A percentile compares a stretch with the other conserved stretches of the same genome.
These are phyloP conservation scores for Parotocinclus haroldoi DNA, from an alignment of 2,797 vertebrate genomes.

Conservation along the genomic window DNA sequence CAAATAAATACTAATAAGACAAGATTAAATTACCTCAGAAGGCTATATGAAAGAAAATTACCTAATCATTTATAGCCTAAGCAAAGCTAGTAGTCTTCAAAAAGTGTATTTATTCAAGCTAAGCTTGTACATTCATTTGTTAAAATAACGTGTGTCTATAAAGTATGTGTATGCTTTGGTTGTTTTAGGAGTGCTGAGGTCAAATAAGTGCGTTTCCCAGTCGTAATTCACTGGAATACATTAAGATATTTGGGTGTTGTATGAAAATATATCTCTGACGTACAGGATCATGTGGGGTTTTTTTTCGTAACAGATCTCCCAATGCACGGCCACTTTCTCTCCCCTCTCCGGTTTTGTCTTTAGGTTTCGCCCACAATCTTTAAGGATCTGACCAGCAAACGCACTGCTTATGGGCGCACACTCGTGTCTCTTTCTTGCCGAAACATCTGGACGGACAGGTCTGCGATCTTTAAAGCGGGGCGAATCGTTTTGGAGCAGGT, in stretches of 20 bases:
- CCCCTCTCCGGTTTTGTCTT: constrained; percentile 59
- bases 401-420: constrained; percentile 12
- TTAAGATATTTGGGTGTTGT: constrained; percentile 81
- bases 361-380: constrained; percentile 62
- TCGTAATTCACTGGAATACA: constrained; percentile 57
- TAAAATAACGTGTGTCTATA: too few relatives aligned
- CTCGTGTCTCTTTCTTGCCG: constrained; percentile 26
- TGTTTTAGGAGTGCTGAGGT: too few relatives aligned
- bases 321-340: constrained; percentile 65
- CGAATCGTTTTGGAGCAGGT: constrained; percentile 68
- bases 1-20: too few relatives aligned
- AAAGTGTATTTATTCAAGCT: too few relatives aligned
- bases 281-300: constrained; percentile 90
- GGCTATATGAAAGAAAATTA: too few relatives aligned
- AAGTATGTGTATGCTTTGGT: too few relatives aligned
- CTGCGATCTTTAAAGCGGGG: constrained; percentile 46
- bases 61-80: too few relatives aligned
- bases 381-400: constrained; percentile 58
- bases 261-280: constrained; percentile 93
- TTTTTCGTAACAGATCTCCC: constrained; percentile 82
- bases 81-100: too few relatives aligned
- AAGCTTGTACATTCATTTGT: too few relatives aligned
- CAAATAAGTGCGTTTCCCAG: too few relatives aligned
- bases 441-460: constrained; percentile 55
- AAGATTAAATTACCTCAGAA: too few relatives aligned